These are phyloP conservation scores for Agrotis exclamationis DNA, from an alignment of 2,888 invertebrate species.

Conservation along the genomic window DNA sequence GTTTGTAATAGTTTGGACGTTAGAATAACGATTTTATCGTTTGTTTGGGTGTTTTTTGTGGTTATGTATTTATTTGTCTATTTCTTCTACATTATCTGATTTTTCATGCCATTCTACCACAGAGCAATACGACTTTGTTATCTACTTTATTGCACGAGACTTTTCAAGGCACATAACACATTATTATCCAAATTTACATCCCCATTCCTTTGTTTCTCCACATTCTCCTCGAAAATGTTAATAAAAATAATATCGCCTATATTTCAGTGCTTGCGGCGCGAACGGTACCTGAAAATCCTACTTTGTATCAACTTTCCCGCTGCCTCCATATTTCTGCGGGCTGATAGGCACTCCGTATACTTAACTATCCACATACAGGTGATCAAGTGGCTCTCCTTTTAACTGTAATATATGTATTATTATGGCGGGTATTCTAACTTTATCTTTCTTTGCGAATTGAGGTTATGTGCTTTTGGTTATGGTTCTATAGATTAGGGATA, in stretches of 20 bases:
- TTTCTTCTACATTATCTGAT: neutral
- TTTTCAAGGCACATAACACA: neutral
- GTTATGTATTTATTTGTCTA: neutral
- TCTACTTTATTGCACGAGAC: no score
- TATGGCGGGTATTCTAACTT: conserved; percentile 27
- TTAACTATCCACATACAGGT: conserved; percentile 80
- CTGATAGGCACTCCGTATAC: conserved; percentile 80
- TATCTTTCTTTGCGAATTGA: conserved; percentile 5
- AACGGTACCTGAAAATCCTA: conserved; percentile 87
- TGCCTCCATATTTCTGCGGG: conserved; percentile 87
- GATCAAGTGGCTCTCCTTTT: conserved; percentile 70
- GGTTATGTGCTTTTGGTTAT: conserved; percentile 9
- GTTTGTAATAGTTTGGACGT: conserved; percentile 39
- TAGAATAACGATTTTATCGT: conserved; percentile 41
- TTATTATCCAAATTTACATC: neutral
- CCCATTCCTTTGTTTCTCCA: neutral
- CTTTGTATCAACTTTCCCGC: conserved; percentile 88
- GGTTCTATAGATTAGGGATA: neutral
- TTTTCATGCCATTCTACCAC: neutral
- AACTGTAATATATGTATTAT: conserved; percentile 49
- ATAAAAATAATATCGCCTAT: conserved; percentile 24
- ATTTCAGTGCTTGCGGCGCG: conserved; percentile 67
- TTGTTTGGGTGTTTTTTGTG: conserved; percentile 24
- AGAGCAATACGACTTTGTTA: neutral
- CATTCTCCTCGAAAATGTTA: neutral